Conservation (phyloP, 2,113 vertebrate genomes). For the Egretta garzetta region DNA sequence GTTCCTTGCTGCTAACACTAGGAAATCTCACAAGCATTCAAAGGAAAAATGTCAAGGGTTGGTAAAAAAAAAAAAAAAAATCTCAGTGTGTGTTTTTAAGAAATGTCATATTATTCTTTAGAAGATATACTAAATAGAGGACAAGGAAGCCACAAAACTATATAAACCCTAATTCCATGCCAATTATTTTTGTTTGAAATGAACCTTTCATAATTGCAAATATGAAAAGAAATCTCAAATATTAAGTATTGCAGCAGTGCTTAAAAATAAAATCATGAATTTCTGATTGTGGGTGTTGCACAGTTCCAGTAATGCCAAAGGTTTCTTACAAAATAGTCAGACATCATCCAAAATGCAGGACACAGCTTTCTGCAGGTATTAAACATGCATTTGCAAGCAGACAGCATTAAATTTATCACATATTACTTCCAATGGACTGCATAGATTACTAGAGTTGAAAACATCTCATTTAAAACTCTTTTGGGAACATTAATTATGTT, state of each 20-base stretch:
- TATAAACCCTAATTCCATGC: neutral
- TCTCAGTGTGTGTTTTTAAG: neutral
- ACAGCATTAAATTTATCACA: constrained; percentile 17
- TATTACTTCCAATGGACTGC: constrained; percentile 32
- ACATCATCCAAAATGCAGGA: neutral
- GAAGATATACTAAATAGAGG: neutral
- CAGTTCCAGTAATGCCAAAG: neutral
- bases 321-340: neutral
- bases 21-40: neutral
- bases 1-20: neutral
- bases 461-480: constrained; percentile 15
- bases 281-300: neutral
- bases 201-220: neutral
- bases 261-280: neutral
- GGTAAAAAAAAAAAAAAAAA: neutral
- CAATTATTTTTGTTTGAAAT: neutral
- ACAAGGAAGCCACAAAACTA: neutral
- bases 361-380: neutral
- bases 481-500: constrained; percentile 18
- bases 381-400: neutral
- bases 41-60: neutral
- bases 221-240: neutral
- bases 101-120: neutral
- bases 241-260: neutral
- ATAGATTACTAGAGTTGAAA: constrained; percentile 3